A percentile compares a stretch with the other conserved stretches of the same genome.
These are phyloP conservation scores for Mirza zaza DNA, from an alignment of 2,113 vertebrate genomes.

Conservation along the genomic window DNA sequence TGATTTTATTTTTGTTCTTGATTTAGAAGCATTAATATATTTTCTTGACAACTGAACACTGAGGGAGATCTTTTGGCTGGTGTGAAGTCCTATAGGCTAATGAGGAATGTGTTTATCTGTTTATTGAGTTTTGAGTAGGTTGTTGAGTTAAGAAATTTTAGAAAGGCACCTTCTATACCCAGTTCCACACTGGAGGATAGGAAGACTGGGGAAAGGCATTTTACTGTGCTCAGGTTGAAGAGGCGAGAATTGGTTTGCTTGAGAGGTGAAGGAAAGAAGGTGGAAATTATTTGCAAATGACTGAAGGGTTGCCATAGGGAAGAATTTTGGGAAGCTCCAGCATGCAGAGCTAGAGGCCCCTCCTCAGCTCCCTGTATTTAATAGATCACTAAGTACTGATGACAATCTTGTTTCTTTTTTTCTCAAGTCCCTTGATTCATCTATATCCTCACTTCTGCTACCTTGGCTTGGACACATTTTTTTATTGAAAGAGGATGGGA, in stretches of 20 bases:
- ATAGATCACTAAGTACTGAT: background rate
- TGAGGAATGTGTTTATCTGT: background rate
- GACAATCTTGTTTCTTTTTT: background rate
- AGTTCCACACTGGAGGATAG: background rate
- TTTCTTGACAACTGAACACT: slow-evolving; percentile 60
- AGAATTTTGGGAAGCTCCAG: background rate
- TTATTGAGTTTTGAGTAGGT: slow-evolving; percentile 15
- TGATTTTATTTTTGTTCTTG: slow-evolving; percentile 70
- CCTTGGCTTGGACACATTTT: background rate
- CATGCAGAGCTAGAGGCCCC: background rate
- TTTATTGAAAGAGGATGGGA: background rate
- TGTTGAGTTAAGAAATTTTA: slow-evolving; percentile 42
- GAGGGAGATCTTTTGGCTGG: slow-evolving; percentile 49
- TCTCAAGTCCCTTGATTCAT: background rate
- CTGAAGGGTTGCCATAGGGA: background rate
- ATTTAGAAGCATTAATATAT: slow-evolving; percentile 70
- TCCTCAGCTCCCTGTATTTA: background rate
- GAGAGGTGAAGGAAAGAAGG: background rate
- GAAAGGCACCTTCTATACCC: background rate
- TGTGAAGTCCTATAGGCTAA: slow-evolving; percentile 38
- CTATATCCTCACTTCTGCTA: background rate
- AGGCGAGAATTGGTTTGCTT: background rate
- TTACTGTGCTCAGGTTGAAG: background rate
- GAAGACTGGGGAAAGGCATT: background rate
- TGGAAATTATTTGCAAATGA: background rate